phyloP scores from a whole-genome alignment of 2,113 vertebrate species.

The Piprites chloris region DNA sequence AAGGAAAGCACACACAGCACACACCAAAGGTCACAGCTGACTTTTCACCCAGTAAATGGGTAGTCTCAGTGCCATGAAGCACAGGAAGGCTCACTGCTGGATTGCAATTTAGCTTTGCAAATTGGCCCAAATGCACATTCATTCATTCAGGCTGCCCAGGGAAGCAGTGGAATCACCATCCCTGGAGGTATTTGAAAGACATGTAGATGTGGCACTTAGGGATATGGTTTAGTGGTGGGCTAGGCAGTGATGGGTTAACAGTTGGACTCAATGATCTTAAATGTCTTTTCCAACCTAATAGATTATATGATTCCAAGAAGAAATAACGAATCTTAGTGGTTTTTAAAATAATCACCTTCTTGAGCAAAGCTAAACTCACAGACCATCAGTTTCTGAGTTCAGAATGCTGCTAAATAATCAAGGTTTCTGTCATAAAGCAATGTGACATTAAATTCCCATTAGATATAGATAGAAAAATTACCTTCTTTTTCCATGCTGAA shows the following conservation, averaged over 20 bases:
- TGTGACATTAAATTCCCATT: neutral
- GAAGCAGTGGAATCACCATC: neutral
- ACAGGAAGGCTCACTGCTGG: neutral
- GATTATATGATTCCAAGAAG: neutral
- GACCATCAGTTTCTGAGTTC: neutral
- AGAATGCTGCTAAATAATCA: conserved; percentile 4
- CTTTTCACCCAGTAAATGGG: neutral
- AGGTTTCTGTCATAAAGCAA: neutral
- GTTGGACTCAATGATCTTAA: neutral
- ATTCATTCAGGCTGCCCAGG: neutral
- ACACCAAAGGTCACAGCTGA: neutral
- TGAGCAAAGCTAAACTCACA: neutral
- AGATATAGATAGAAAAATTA: neutral
- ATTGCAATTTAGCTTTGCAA: neutral
- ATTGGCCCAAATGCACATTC: neutral
- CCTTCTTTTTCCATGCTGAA: neutral
- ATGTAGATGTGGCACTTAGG: neutral
- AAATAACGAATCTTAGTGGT: neutral
- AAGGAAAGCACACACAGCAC: neutral
- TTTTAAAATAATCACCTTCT: neutral
- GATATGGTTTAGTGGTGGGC: neutral
- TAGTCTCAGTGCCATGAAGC: neutral
- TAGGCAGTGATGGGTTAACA: neutral
- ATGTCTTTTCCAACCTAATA: neutral
- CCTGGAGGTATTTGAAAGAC: neutral